Evolutionary conservation across 2,888 invertebrate species (phyloP), one percentile per base, ranked within the genome.

Genomic region (Xanthorhoe spadicearia): DNA sequence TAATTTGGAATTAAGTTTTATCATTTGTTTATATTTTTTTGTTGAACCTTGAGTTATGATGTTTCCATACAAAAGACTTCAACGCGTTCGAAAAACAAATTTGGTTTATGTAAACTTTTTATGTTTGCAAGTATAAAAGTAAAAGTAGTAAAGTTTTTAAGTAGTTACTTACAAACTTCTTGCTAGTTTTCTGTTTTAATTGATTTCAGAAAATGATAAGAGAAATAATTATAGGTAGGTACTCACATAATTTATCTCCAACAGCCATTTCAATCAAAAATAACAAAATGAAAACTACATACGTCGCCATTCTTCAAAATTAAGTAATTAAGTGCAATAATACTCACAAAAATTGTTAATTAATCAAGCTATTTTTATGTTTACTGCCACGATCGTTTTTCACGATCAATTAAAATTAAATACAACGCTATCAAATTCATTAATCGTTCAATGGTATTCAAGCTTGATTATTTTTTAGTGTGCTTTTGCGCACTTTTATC

Each of bases 191-290:
- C 10, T 38, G 10, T 38, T 38, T 8, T 38, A 38, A 9, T 38
- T 38, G 2, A 38, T 38, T 8, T 38, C 8, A 38, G 35, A 10
- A 38, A 38, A 9, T 7, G 10, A 38, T 10, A 10, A 38, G 8
- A 8, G 6, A 35, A 35, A 8, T 6, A 38, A 9, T 38, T 0
- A n/a, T n/a, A n/a, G n/a, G n/a, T n/a, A n/a, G n/a, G 10, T 58
- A 72, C 72, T 72, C 51, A 72, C 72, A 38, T 17, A 68, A 5
- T 32, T 64, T 57, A 10, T 66, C 53, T 0, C 68, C 67, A 19
- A 60, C n/a, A 15, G 28, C 54, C 9, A 60, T 19, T 56, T 60
- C 52, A 2, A 68, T 19, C 8, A 64, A 52, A 35, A 51, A 17
- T 5, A 69, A 0, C 8, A 64, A 60, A n/a, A 70, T 17, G 2